Conservation (phyloP, 1,140 invertebrate species). For the Drosophila obscura region DNA sequence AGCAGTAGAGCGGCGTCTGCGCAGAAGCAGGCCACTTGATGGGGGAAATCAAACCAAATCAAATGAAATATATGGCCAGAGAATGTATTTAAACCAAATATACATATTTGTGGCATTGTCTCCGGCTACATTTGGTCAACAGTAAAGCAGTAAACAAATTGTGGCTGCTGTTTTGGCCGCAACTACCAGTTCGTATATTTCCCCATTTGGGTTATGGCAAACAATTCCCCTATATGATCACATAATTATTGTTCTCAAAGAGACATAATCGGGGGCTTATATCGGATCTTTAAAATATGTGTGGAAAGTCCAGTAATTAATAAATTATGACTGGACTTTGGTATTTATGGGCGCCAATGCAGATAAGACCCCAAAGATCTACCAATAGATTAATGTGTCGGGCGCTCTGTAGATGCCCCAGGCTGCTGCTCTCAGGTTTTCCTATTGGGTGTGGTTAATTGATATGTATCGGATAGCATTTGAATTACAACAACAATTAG, state of each 20-base stretch:
- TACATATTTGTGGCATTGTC: slow-evolving; percentile 27
- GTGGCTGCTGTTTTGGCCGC: slow-evolving; percentile 37
- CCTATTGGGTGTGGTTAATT: slow-evolving; percentile 70
- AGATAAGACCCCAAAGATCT: slow-evolving; percentile 67
- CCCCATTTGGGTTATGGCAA: slow-evolving; percentile 6
- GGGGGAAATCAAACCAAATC: slow-evolving; percentile 61
- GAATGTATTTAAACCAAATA: slow-evolving; percentile 32
- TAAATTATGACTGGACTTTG: slow-evolving; percentile 73
- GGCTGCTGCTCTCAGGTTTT: slow-evolving; percentile 31
- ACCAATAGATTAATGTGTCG: slow-evolving; percentile 64
- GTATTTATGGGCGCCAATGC: slow-evolving; percentile 73
- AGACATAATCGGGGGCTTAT: too few species aligned
- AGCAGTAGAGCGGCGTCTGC: slow-evolving; percentile 25
- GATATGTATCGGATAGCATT: slow-evolving; percentile 77
- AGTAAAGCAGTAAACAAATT: slow-evolving; percentile 19
- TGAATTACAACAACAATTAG: slow-evolving; percentile 79
- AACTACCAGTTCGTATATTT: background rate
- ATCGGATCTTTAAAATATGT: slow-evolving; percentile 61
- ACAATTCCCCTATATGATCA: slow-evolving; percentile 17
- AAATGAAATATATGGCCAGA: slow-evolving; percentile 31
- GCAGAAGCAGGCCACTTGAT: slow-evolving; percentile 39
- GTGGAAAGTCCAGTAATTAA: slow-evolving; percentile 78
- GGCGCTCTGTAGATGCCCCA: slow-evolving; percentile 41
- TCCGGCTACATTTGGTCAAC: slow-evolving; percentile 23
- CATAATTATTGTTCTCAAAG: slow-evolving; percentile 40